phyloP scores from a whole-genome alignment of 2,113 vertebrate species.

The Motacilla alba region DNA sequence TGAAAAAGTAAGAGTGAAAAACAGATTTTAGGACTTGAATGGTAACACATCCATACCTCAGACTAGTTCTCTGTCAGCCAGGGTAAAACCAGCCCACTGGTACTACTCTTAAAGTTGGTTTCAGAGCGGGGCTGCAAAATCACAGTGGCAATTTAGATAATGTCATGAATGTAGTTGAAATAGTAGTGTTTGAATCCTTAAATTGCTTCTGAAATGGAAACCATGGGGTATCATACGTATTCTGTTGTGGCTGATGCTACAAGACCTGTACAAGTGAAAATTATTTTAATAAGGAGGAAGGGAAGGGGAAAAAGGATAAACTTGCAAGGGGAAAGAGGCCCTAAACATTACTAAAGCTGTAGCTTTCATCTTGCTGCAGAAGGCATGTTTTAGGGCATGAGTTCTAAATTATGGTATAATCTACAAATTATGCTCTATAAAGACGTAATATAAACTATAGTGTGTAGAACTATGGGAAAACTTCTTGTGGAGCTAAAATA shows the following conservation, averaged over 20 bases:
- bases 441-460: not conserved
- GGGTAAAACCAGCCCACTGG: not conserved
- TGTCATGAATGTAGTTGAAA: not conserved
- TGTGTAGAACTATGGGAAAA: not conserved
- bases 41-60: not conserved
- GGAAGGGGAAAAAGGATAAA: not conserved
- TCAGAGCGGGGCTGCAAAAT: not conserved
- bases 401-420: not conserved
- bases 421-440: not conserved
- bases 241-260: not conserved
- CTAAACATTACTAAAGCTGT: not conserved
- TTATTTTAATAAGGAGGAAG: not conserved
- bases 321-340: not conserved
- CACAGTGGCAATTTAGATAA: not conserved
- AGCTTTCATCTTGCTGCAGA: not conserved
- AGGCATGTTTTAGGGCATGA: not conserved
- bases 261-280: not conserved
- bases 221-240: not conserved
- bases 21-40: not conserved
- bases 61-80: not conserved
- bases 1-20: not conserved
- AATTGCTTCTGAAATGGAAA: slow-evolving; percentile 4
- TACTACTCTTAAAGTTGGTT: not conserved
- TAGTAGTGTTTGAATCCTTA: not conserved
- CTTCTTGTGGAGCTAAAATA: not conserved